phyloP scores from a whole-genome alignment of 2,113 vertebrate genomes.

The Pyrgilauda ruficollis region DNA sequence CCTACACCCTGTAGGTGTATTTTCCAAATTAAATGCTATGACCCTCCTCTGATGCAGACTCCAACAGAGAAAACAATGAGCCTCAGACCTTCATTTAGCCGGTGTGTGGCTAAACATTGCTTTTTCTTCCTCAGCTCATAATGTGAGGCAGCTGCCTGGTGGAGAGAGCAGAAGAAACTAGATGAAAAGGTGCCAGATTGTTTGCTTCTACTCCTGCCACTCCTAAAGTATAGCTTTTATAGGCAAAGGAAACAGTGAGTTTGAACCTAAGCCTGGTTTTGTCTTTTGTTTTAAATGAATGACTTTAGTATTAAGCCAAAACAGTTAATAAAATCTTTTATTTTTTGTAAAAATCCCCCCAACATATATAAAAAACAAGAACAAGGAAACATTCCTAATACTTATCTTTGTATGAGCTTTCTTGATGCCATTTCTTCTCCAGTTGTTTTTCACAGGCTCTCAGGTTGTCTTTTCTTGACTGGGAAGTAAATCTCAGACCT shows the following conservation, averaged over 20 bases:
- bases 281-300: neutral
- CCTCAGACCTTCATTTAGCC: neutral
- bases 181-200: neutral
- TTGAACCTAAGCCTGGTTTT: neutral
- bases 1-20: neutral
- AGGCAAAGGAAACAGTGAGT: neutral
- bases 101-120: neutral
- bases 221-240: neutral
- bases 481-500: neutral
- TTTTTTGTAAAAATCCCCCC: fast-evolving
- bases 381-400: neutral
- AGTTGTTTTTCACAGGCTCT: neutral
- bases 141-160: neutral
- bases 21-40: neutral
- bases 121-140: neutral
- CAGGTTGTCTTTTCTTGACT: neutral
- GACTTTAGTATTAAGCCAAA: neutral
- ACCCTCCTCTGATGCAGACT: neutral
- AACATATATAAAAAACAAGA: neutral
- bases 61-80: neutral
- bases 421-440: neutral
- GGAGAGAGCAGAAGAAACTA: neutral
- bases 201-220: neutral
- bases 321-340: neutral
- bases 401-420: neutral